These are phyloP conservation scores for Chlorops oryzae DNA, from an alignment of 1,140 invertebrate species.

Conservation along the genomic window DNA sequence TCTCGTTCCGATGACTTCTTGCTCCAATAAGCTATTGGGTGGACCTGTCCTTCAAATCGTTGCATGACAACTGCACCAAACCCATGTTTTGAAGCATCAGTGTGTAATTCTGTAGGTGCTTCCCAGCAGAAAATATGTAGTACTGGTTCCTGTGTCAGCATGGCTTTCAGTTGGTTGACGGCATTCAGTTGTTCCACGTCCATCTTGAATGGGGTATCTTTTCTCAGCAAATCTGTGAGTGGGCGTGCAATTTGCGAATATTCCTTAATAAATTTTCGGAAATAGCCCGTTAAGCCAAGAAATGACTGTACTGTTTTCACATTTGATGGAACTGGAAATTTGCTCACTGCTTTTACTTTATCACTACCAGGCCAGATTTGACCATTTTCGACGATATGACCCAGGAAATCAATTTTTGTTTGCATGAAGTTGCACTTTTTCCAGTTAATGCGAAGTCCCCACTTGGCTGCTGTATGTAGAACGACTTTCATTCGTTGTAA, in stretches of 20 bases:
- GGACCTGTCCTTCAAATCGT: conserved; percentile 12
- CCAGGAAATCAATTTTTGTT: conserved; percentile 19
- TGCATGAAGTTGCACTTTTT: conserved; percentile 41
- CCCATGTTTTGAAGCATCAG: conserved; percentile 11
- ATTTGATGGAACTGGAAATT: conserved; percentile 26
- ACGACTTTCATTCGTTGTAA: conserved; percentile 20
- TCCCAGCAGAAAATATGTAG: too few species aligned
- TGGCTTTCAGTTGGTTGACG: too few species aligned
- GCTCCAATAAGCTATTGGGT: conserved; percentile 24
- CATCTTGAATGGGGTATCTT: too few species aligned
- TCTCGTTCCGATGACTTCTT: conserved; percentile 40
- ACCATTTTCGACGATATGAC: conserved; percentile 20
- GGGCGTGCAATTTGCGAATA: conserved; percentile 30
- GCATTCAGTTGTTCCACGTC: too few species aligned
- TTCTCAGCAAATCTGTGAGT: conserved; percentile 15
- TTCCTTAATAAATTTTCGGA: conserved; percentile 31
- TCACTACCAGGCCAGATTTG: too few species aligned
- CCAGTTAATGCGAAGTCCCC: conserved; percentile 40
- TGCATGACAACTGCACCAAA: conserved; percentile 25
- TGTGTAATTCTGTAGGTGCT: not conserved
- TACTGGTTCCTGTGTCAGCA: too few species aligned
- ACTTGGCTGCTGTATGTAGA: conserved; percentile 24
- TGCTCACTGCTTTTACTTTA: conserved; percentile 26
- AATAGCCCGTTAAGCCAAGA: conserved; percentile 35
- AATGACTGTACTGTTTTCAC: conserved; percentile 29